Evolutionary conservation across 2,888 invertebrate genomes (phyloP).

Genomic region (Acleris laterana): DNA sequence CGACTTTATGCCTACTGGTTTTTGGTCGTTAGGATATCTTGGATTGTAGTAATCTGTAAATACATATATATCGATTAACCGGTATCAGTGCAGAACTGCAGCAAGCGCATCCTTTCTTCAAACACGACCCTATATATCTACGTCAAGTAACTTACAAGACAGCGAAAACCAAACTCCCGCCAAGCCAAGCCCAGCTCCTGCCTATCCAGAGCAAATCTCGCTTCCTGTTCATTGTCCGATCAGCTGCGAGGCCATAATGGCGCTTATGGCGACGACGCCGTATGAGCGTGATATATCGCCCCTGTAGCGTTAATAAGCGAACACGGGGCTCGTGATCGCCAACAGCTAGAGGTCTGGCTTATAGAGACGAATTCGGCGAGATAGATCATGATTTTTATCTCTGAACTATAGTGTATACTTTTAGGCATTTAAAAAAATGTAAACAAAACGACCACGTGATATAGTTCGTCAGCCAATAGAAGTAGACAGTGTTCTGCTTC

Average conservation of each 20-base stretch:
- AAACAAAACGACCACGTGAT: too few relatives aligned
- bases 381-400: too few relatives aligned
- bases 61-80: too few relatives aligned
- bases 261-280: conserved; percentile 50
- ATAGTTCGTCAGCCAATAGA: too few relatives aligned
- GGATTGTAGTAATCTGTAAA: too few relatives aligned
- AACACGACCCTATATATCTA: too few relatives aligned
- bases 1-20: too few relatives aligned
- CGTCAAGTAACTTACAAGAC: background rate
- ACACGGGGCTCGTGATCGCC: conserved; percentile 81
- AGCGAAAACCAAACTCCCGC: background rate
- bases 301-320: conserved; percentile 82
- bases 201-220: conserved; percentile 35
- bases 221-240: conserved; percentile 37
- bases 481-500: too few relatives aligned
- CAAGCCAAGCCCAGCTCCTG: background rate
- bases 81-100: too few relatives aligned
- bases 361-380: conserved; percentile 48
- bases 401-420: too few relatives aligned
- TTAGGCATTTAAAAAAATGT: too few relatives aligned
- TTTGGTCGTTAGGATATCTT: too few relatives aligned
- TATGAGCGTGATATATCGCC: conserved; percentile 82
- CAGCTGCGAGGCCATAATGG: conserved; percentile 9
- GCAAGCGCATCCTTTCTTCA: background rate
- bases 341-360: conserved; percentile 59